Evolutionary conservation across 2,113 vertebrate genomes (phyloP).

Genomic region (Eurypyga helias): DNA sequence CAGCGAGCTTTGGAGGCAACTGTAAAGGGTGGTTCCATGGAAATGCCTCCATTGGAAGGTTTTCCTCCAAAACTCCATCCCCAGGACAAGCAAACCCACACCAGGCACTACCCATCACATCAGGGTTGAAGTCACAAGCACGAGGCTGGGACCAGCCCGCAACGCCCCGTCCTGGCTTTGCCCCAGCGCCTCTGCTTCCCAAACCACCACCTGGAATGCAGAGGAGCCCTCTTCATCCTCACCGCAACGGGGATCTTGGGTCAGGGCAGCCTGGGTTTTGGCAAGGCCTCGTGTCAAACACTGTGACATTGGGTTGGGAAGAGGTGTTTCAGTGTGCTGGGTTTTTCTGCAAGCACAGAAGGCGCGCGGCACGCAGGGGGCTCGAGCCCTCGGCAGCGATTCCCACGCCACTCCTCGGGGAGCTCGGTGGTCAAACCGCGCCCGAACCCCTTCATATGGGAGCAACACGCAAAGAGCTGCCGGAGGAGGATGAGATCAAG

Average conservation of each 20-base stretch:
- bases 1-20: background rate
- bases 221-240: background rate
- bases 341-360: background rate
- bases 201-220: rapidly evolving
- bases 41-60: background rate
- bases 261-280: background rate
- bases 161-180: rapidly evolving
- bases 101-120: rapidly evolving
- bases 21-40: background rate
- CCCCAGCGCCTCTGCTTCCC: rapidly evolving
- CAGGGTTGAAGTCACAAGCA: background rate
- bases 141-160: rapidly evolving
- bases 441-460: background rate
- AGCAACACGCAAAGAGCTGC: background rate
- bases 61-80: background rate
- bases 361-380: rapidly evolving
- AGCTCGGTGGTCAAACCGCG: rapidly evolving
- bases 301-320: background rate
- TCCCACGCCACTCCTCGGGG: rapidly evolving
- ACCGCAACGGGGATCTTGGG: rapidly evolving
- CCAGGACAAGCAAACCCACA: background rate
- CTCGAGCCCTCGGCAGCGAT: background rate
- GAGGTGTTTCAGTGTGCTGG: background rate
- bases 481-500: rapidly evolving
- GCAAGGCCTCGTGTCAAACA: rapidly evolving